These are phyloP conservation scores for Trichomycterus rosablanca DNA, from an alignment of 2,113 vertebrate species.

Conservation along the genomic window DNA sequence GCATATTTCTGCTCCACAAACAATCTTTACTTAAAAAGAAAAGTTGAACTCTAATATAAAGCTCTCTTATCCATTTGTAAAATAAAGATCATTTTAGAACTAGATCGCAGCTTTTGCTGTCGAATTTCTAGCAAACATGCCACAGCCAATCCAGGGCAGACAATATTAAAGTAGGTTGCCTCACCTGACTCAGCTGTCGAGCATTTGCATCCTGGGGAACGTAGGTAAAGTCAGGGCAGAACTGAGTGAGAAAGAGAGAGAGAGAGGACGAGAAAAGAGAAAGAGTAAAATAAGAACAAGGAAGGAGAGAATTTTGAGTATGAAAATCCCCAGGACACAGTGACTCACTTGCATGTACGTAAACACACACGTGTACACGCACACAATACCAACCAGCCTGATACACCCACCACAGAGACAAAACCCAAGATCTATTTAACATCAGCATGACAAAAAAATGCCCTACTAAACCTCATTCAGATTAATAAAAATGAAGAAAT, in stretches of 20 bases:
- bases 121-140: not conserved
- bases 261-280: not conserved
- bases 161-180: not conserved
- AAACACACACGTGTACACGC: not conserved
- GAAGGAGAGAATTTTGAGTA: not conserved
- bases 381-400: not conserved
- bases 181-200: conserved; percentile 65
- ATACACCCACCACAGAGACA: not conserved
- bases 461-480: not conserved
- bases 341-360: not conserved
- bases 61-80: too few relatives aligned
- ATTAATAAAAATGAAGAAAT: not conserved
- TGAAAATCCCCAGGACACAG: not conserved
- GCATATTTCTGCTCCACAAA: too few relatives aligned
- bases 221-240: conserved; percentile 58
- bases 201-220: conserved; percentile 50
- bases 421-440: conserved; percentile 22
- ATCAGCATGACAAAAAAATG: not conserved
- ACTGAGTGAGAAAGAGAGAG: conserved; percentile 42
- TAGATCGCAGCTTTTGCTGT: not conserved
- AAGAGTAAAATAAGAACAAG: not conserved
- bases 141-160: not conserved
- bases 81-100: too few relatives aligned
- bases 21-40: too few relatives aligned
- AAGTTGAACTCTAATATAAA: too few relatives aligned